These are phyloP conservation scores for Phytoseiulus persimilis DNA, from an alignment of 2,888 invertebrate genomes.

Conservation along the genomic window DNA sequence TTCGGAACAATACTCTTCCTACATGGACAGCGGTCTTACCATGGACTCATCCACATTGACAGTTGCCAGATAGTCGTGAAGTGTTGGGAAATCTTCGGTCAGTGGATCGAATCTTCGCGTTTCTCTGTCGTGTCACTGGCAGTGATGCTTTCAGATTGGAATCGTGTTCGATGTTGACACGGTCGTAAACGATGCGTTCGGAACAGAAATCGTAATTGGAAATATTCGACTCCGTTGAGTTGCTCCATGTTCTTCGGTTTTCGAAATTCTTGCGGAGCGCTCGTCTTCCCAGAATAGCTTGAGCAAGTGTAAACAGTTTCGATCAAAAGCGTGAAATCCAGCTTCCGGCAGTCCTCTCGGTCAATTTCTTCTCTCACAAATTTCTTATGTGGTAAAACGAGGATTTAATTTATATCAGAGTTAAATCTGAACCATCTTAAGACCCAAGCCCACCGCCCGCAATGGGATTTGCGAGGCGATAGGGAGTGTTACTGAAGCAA, in stretches of 20 bases:
- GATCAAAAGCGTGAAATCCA: neutral
- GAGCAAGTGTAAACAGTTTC: neutral
- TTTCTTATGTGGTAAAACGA: too few species aligned
- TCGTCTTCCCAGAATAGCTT: neutral
- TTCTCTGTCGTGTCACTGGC: neutral
- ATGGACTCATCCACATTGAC: neutral
- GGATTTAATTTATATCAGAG: too few species aligned
- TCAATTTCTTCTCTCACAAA: too few species aligned
- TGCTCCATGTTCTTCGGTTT: neutral
- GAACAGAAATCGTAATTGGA: neutral
- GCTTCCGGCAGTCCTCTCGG: too few species aligned
- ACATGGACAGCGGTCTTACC: neutral
- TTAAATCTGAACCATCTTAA: too few species aligned
- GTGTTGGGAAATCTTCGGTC: neutral
- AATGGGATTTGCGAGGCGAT: too few species aligned
- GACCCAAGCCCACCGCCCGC: too few species aligned
- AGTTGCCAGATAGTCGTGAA: neutral
- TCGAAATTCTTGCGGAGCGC: neutral
- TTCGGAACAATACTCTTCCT: neutral
- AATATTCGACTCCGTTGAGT: neutral
- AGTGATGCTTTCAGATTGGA: neutral
- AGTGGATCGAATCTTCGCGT: neutral
- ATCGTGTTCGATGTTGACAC: neutral
- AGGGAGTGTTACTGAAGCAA: too few species aligned
- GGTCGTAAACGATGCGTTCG: neutral